phyloP scores from a whole-genome alignment of 2,888 invertebrate species.

The Rhingia campestris region DNA sequence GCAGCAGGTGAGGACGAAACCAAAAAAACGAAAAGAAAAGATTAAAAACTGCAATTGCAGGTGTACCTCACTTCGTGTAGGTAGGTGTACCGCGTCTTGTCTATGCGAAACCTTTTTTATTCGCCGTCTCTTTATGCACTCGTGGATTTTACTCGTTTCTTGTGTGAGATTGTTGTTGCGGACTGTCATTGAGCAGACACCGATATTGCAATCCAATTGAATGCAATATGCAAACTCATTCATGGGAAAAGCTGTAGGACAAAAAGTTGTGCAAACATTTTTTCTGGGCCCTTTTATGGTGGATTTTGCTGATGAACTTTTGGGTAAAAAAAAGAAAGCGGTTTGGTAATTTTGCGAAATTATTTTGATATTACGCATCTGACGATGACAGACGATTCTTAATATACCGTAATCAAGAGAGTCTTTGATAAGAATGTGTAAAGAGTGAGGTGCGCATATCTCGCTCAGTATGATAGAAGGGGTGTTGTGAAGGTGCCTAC shows the following conservation, averaged over 20 bases:
- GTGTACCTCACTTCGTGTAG: constrained; percentile 30
- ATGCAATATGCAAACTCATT: not conserved
- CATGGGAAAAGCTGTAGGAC: no score
- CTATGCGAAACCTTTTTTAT: not conserved
- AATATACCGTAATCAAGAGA: not conserved
- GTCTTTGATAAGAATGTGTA: not conserved
- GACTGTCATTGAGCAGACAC: not conserved
- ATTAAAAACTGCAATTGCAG: constrained; percentile 53
- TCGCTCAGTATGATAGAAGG: not conserved
- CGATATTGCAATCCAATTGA: not conserved
- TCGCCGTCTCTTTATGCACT: not conserved
- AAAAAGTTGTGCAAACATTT: no score
- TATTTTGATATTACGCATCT: no score
- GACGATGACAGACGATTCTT: no score
- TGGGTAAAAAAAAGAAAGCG: no score
- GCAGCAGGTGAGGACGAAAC: constrained; percentile 57
- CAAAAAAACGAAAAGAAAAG: constrained; percentile 2
- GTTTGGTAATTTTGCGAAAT: no score
- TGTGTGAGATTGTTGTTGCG: not conserved
- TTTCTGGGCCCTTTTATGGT: no score
- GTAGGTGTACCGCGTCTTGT: not conserved
- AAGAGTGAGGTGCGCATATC: not conserved
- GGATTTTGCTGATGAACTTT: no score
- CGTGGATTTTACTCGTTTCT: not conserved
- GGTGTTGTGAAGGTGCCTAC: not conserved